A percentile compares a stretch with the other conserved stretches of the same genome.
phyloP scores from a whole-genome alignment of 1,140 invertebrate genomes.

The Tetramorium alpestre region DNA sequence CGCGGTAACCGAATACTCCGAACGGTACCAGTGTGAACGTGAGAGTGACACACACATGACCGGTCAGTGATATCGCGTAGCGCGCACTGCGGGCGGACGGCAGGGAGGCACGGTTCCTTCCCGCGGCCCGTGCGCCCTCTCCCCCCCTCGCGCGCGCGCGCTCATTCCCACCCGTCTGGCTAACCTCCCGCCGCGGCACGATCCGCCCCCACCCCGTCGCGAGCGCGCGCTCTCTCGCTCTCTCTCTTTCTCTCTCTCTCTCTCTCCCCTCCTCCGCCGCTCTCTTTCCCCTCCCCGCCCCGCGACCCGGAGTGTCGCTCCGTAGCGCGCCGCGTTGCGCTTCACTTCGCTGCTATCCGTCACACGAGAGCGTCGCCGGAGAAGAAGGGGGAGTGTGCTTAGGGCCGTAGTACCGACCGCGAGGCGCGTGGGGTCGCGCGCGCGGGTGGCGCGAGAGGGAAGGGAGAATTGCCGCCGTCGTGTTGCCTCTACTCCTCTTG shows the following conservation, averaged over 20 bases:
- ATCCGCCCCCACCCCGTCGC: conserved; percentile 33
- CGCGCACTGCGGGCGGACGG: conserved; percentile 82
- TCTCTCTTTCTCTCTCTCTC: background rate
- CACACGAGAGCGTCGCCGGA: conserved; percentile 15
- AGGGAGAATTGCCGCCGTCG: background rate
- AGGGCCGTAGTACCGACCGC: conserved; percentile 56
- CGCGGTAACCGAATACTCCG: conserved; percentile 68
- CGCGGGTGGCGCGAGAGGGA: background rate
- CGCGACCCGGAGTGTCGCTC: background rate
- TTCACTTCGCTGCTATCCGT: conserved; percentile 46
- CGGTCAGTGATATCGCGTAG: conserved; percentile 84
- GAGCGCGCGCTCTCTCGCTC: conserved; percentile 19
- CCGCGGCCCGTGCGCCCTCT: conserved; percentile 65
- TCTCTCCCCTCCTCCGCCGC: background rate
- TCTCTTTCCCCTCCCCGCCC: too few relatives aligned
- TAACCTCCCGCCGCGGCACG: conserved; percentile 2
- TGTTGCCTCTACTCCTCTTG: background rate
- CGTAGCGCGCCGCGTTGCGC: background rate
- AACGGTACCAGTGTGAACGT: conserved; percentile 74
- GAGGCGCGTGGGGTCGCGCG: conserved; percentile 40
- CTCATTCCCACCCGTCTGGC: conserved; percentile 7
- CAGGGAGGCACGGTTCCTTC: conserved; percentile 75
- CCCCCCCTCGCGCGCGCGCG: conserved; percentile 28
- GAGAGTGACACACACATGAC: conserved; percentile 82
- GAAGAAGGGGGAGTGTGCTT: conserved; percentile 7